phyloP scores from a whole-genome alignment of 37 sponge, comb jelly and placozoan species.

The Cliona cf. orientalis region DNA sequence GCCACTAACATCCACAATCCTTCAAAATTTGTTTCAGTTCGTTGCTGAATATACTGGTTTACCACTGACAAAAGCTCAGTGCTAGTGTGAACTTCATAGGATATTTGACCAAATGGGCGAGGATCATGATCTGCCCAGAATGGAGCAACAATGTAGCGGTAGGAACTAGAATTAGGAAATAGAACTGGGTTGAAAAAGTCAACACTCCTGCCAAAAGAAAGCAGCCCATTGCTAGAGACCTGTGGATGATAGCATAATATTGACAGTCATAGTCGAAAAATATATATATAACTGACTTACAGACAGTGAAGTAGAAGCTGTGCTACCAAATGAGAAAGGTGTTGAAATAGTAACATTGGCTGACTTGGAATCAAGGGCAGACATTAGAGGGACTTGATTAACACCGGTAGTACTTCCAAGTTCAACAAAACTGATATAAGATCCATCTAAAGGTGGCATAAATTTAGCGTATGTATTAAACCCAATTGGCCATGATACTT shows the following conservation, averaged over 20 bases:
- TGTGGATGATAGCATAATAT: neutral
- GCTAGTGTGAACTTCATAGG: slow-evolving; percentile 13
- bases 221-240: slow-evolving; percentile 28
- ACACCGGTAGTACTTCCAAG: neutral
- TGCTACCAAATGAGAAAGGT: slow-evolving; percentile 1
- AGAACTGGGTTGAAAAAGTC: slow-evolving; percentile 11
- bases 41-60: slow-evolving; percentile 5
- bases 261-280: neutral
- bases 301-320: neutral
- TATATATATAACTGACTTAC: neutral
- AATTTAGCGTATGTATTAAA: neutral
- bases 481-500: too few species aligned
- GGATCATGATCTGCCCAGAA: slow-evolving; percentile 37
- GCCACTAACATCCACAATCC: slow-evolving; percentile 43
- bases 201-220: slow-evolving; percentile 28
- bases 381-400: neutral
- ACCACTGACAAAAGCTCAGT: neutral
- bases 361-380: slow-evolving; percentile 3
- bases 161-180: slow-evolving; percentile 20
- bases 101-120: slow-evolving; percentile 16
- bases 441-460: slow-evolving; percentile 2
- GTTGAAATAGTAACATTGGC: neutral
- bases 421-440: slow-evolving; percentile 12
- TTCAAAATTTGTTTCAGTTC: neutral
- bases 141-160: slow-evolving; percentile 15